Evolutionary conservation across 2,113 vertebrate genomes (phyloP).

Genomic region (Pyxicephalus adspersus): DNA sequence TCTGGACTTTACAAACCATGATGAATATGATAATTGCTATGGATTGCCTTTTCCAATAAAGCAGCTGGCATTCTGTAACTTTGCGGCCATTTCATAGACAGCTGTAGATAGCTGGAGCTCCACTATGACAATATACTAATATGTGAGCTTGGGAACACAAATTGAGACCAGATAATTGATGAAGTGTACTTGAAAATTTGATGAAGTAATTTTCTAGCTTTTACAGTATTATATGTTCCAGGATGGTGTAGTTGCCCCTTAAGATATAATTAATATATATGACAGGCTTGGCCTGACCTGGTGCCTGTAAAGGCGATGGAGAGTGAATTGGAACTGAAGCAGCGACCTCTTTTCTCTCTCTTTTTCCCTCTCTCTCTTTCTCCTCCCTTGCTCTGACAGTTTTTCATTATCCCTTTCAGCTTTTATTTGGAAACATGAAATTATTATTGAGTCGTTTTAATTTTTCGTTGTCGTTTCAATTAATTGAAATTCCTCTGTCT

Average conservation of each 20-base stretch:
- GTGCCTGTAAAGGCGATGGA: slow-evolving; percentile 5
- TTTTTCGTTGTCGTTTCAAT: slow-evolving; percentile 55
- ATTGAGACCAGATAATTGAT: too few relatives aligned
- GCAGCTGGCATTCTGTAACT: too few relatives aligned
- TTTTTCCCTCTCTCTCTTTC: neutral
- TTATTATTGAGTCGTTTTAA: slow-evolving; percentile 52
- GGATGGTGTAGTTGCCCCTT: neutral
- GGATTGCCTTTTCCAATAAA: too few relatives aligned
- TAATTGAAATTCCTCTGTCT: slow-evolving; percentile 54
- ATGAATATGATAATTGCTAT: too few relatives aligned
- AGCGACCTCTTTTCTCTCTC: neutral
- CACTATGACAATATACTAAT: too few relatives aligned
- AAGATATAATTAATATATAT: slow-evolving; percentile 36
- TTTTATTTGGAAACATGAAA: slow-evolving; percentile 53
- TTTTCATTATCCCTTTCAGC: slow-evolving; percentile 49
- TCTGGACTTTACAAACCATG: too few relatives aligned
- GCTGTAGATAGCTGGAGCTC: too few relatives aligned
- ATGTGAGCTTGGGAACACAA: too few relatives aligned
- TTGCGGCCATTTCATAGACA: too few relatives aligned
- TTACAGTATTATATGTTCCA: too few relatives aligned
- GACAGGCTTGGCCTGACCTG: neutral
- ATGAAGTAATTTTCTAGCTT: too few relatives aligned
- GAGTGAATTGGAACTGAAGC: slow-evolving; percentile 11
- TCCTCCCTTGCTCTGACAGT: slow-evolving; percentile 36
- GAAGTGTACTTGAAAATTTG: too few relatives aligned